Evolutionary conservation across 2,797 vertebrate species (phyloP).

Genomic region (Orestias chungarensis): DNA sequence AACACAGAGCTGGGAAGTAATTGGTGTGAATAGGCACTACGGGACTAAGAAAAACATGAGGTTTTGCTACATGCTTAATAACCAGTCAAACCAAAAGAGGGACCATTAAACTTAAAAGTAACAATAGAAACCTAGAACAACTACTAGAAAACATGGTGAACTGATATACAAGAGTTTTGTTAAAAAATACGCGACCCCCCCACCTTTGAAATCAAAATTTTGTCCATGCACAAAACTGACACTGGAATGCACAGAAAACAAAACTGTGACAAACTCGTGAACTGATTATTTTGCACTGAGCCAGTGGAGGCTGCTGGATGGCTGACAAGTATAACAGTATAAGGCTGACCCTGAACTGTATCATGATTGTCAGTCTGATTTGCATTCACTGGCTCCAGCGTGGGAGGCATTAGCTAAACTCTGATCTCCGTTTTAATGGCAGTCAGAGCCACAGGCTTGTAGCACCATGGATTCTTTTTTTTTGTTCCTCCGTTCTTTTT

Average conservation of each 20-base stretch:
- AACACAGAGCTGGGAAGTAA: no score
- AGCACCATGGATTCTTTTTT: constrained; percentile 2
- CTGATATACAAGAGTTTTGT: no score
- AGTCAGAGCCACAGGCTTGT: constrained; percentile 35
- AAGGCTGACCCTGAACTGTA: constrained; percentile 59
- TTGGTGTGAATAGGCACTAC: no score
- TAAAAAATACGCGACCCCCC: no score
- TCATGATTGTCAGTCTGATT: constrained; percentile 67
- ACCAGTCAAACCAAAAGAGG: no score
- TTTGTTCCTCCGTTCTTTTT: constrained; percentile 2
- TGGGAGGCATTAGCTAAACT: constrained; percentile 59
- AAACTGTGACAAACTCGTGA: constrained; percentile 29
- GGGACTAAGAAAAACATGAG: no score
- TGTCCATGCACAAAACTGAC: constrained; percentile 20
- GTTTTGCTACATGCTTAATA: no score
- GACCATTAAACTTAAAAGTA: no score
- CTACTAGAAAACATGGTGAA: no score
- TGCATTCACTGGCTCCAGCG: constrained; percentile 66
- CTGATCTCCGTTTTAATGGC: constrained; percentile 52
- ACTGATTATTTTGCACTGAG: constrained; percentile 34
- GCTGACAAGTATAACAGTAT: constrained; percentile 46
- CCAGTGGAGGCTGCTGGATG: constrained; percentile 39
- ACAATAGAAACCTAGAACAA: no score
- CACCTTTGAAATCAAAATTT: no score
- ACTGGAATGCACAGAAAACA: constrained; percentile 9